Conservation (phyloP, 2,888 invertebrate genomes). For the Operophtera brumata region DNA sequence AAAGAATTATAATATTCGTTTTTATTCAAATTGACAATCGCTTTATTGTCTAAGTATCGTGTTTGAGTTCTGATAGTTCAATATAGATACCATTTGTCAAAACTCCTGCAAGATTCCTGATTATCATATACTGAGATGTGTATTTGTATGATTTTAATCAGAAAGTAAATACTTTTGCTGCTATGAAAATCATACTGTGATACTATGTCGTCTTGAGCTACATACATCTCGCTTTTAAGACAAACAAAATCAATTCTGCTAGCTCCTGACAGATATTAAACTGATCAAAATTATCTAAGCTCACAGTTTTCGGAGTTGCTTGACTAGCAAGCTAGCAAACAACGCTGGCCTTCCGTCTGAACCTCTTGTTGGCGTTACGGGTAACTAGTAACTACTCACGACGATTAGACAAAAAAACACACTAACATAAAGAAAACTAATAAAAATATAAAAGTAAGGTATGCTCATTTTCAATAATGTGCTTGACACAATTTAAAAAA, state of each 20-base stretch:
- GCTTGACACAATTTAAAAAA: too few relatives aligned
- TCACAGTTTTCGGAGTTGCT: constrained; percentile 33
- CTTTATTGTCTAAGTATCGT: too few relatives aligned
- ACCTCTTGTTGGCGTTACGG: too few relatives aligned
- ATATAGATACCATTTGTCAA: background rate
- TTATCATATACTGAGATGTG: constrained; percentile 6
- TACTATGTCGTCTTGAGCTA: constrained; percentile 33
- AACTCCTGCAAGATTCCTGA: background rate
- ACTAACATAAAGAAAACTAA: too few relatives aligned
- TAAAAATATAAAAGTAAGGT: too few relatives aligned
- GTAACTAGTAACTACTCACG: too few relatives aligned
- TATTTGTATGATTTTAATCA: constrained; percentile 6
- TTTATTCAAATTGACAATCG: background rate
- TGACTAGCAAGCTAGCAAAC: too few relatives aligned
- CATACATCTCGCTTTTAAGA: constrained; percentile 23
- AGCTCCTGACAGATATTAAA: constrained; percentile 38
- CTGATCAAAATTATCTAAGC: constrained; percentile 34
- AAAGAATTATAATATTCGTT: background rate
- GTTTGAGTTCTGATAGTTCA: background rate
- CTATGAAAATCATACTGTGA: constrained; percentile 23
- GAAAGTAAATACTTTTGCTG: constrained; percentile 8
- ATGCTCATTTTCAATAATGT: too few relatives aligned
- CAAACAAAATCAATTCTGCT: constrained; percentile 36
- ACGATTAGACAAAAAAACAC: too few relatives aligned
- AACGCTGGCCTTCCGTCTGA: too few relatives aligned